Percentiles rank a stretch among this genome's conserved stretches.
Conservation (phyloP, 1,140 invertebrate genomes). For the Diuraphis noxia region DNA sequence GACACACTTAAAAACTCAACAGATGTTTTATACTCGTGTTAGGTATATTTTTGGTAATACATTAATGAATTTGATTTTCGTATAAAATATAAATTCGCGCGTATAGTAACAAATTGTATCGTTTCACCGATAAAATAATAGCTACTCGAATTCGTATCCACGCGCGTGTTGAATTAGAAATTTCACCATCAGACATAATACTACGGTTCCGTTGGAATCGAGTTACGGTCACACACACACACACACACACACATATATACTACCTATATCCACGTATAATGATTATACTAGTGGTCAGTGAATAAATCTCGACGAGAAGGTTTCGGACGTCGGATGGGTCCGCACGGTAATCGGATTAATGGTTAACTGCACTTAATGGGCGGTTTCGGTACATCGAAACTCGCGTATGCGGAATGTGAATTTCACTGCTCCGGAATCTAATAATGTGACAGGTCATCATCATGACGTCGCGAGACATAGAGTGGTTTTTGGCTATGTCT, state of each 20-base stretch:
- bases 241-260: not conserved
- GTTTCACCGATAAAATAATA: not conserved
- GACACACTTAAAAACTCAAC: too few species aligned
- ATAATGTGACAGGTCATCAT: not conserved
- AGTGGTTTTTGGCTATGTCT: not conserved
- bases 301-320: not conserved
- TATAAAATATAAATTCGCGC: too few species aligned
- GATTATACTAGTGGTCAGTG: constrained; percentile 6
- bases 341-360: not conserved
- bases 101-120: too few species aligned
- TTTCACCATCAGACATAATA: not conserved
- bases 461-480: not conserved
- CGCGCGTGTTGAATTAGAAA: not conserved
- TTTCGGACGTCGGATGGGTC: not conserved
- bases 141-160: not conserved
- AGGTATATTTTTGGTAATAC: too few species aligned
- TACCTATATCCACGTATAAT: not conserved
- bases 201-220: not conserved
- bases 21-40: too few species aligned
- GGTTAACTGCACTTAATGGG: constrained; percentile 5
- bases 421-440: not conserved
- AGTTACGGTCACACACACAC: not conserved
- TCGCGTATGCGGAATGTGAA: not conserved
- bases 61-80: too few species aligned
- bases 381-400: not conserved